Base-by-base conservation (phyloP, 2,113 vertebrate species). In the Myrmecophaga tridactyla region DNA sequence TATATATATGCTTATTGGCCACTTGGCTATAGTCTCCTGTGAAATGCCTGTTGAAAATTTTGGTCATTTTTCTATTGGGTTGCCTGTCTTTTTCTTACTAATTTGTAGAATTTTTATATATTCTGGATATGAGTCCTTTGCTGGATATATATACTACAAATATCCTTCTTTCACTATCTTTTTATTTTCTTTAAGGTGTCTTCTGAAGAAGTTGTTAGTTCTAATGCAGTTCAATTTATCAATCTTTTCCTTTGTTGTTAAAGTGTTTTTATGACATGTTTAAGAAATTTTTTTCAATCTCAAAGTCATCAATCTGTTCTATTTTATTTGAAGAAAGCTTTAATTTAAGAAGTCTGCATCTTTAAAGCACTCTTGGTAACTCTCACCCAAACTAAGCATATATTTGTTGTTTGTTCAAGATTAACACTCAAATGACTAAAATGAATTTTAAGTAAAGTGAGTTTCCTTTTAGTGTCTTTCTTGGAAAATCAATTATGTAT, bases 381-480 rank as follows among this genome's bases (percentile, higher is more conserved):
- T 92, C 29, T 92, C 17, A 96, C 39, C 12, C 63, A 83, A 83
- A 76, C 12, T 36, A n/a, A 92, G 21, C 70, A 85, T 1, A 94
- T 6, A 89, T 84, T 51, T 87, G 23, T 84, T 62, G 48, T 78
- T 41, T 83, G 72, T 85, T 63, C 43, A 93, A 94, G 92, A 94
- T 78, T 67, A 83, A 94, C 62, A 94, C 51, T 94, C 63, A 93
- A 92, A 48, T 70, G 41, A 85, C 4, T 62, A 73, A 70, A 87
- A 67, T 56, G 6, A 75, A 88, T 31, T 51, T 58, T 60, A 90
- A 92, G 9, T 86, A 67, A 46, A 46, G 86, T 23, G 18, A 53
- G n/a, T 63, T 89, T 92, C n/a, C 56, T 83, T 77, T 86, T 46
- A 88, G 48, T 53, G 34, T 78, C 56, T 85, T 89, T 82, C 65